These are phyloP conservation scores for Rutilus rutilus DNA, from an alignment of 2,113 vertebrate genomes.

Conservation along the genomic window DNA sequence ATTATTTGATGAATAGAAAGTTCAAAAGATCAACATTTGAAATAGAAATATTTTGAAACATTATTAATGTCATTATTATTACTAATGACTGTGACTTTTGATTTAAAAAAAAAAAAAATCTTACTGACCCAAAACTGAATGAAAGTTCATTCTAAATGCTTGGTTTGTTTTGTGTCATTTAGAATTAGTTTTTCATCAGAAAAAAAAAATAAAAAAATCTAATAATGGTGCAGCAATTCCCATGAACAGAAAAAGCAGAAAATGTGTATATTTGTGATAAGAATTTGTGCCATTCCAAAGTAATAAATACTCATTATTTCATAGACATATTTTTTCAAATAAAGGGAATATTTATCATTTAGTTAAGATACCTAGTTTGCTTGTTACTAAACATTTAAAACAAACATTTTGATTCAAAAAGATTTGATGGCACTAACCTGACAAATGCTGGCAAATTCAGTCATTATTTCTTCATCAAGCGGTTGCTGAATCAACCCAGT, in stretches of 20 bases:
- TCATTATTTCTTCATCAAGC: neutral
- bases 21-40: neutral
- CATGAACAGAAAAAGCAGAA: neutral
- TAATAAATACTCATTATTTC: neutral
- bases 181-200: neutral
- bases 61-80: neutral
- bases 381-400: neutral
- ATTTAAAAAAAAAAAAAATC: neutral
- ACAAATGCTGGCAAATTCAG: neutral
- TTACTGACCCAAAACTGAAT: neutral
- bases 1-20: neutral
- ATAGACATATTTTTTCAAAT: neutral
- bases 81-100: neutral
- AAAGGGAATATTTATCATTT: neutral
- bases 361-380: neutral
- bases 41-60: neutral
- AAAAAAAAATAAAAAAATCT: neutral
- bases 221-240: neutral
- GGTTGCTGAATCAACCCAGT: neutral
- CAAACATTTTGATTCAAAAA: neutral
- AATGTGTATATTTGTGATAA: neutral
- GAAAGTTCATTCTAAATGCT: neutral
- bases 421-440: neutral
- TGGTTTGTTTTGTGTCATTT: neutral
- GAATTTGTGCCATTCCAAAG: neutral